Conservation (phyloP, 2,113 vertebrate species). For the Stomatorhinus ivindoensis region DNA sequence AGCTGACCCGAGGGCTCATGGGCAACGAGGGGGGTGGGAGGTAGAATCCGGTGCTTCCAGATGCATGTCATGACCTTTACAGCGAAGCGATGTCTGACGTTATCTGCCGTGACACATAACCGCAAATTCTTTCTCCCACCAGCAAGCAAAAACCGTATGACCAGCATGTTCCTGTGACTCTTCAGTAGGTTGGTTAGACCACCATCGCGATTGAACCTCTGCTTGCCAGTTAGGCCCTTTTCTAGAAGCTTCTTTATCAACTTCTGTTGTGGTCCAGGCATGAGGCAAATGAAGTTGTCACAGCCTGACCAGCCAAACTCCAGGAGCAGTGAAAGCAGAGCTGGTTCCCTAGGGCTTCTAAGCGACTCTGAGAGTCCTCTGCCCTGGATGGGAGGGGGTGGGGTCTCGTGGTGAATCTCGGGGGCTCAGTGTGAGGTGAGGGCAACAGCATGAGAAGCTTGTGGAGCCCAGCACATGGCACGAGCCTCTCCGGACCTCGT, state of each 20-base stretch:
- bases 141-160: neutral
- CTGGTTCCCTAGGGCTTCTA: neutral
- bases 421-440: neutral
- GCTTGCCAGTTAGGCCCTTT: neutral
- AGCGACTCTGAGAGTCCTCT: neutral
- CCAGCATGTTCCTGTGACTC: neutral
- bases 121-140: neutral
- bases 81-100: neutral
- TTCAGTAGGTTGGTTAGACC: neutral
- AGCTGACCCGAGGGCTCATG: slow-evolving; percentile 3
- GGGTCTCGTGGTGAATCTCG: neutral
- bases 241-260: neutral
- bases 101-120: neutral
- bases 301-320: neutral
- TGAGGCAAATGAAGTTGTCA: neutral
- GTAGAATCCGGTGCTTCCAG: neutral
- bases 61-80: neutral
- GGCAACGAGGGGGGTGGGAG: neutral
- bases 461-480: neutral
- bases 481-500: slow-evolving; percentile 12
- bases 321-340: neutral
- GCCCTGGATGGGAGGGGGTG: neutral
- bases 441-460: slow-evolving; percentile 8
- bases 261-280: neutral
- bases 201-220: neutral